Percentiles rank a stretch among this genome's conserved stretches.
phyloP scores from a whole-genome alignment of 2,113 vertebrate species.

The Bufo gargarizans region DNA sequence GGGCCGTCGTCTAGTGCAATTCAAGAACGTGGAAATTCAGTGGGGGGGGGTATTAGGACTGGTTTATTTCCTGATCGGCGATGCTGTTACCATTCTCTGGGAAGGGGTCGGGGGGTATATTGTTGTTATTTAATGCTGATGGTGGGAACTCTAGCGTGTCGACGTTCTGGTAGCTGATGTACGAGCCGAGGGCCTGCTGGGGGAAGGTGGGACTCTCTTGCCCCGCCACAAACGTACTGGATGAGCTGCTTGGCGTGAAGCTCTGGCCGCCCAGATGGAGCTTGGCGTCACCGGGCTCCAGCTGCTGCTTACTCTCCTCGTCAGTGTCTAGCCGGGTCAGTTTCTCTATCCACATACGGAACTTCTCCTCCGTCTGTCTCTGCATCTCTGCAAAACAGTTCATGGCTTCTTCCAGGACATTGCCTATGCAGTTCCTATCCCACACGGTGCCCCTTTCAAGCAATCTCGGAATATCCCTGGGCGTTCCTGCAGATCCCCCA shows the following conservation, averaged over 20 bases:
- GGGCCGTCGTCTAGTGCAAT: slow-evolving; percentile 64
- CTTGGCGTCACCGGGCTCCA: slow-evolving; percentile 78
- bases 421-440: slow-evolving; percentile 90
- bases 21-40: slow-evolving; percentile 58
- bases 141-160: slow-evolving; percentile 72
- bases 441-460: slow-evolving; percentile 84
- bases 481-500: slow-evolving; percentile 83
- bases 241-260: slow-evolving; percentile 70
- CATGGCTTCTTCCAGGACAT: slow-evolving; percentile 90
- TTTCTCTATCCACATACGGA: slow-evolving; percentile 89
- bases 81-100: slow-evolving; percentile 80
- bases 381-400: slow-evolving; percentile 91
- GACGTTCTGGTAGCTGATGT: slow-evolving; percentile 74
- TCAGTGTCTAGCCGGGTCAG: slow-evolving; percentile 83
- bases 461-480: slow-evolving; percentile 85
- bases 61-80: slow-evolving; percentile 74
- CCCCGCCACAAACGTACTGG: slow-evolving; percentile 79
- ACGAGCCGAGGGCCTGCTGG: slow-evolving; percentile 78
- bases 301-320: slow-evolving; percentile 83
- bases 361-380: slow-evolving; percentile 92
- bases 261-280: slow-evolving; percentile 73
- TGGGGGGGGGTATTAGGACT: slow-evolving; percentile 70
- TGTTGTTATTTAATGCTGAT: slow-evolving; percentile 74
- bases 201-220: slow-evolving; percentile 75
- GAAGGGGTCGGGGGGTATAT: slow-evolving; percentile 70